Conservation (phyloP, 2,797 vertebrate species). For the Sebastes steindachneri region DNA sequence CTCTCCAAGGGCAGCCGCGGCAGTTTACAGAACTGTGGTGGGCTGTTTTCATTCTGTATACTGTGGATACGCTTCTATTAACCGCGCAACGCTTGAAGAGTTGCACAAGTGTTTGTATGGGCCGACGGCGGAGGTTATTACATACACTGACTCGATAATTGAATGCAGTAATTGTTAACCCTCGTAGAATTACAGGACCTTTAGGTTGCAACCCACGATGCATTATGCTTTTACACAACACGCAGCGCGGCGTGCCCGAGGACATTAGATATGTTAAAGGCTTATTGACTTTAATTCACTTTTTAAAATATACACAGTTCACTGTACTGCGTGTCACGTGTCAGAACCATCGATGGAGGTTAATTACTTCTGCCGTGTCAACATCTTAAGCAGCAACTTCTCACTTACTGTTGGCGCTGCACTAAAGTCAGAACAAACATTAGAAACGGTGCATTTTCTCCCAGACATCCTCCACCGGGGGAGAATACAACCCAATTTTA, state of each 20-base stretch:
- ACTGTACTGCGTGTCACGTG: background rate
- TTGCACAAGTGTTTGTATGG: background rate
- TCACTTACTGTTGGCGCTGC: background rate
- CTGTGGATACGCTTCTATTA: constrained; percentile 39
- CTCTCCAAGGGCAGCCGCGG: constrained; percentile 65
- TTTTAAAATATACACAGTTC: background rate
- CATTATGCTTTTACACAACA: constrained; percentile 20
- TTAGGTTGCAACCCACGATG: constrained; percentile 16
- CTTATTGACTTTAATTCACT: constrained; percentile 21
- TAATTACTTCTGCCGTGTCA: constrained; percentile 24
- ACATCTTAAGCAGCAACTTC: constrained; percentile 14
- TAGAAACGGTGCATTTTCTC: background rate
- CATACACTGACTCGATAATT: constrained; percentile 25
- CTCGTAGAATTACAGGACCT: constrained; percentile 32
- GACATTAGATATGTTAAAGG: constrained; percentile 25
- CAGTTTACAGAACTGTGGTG: constrained; percentile 18
- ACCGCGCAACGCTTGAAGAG: constrained; percentile 55
- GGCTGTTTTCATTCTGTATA: constrained; percentile 11
- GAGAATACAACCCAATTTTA: constrained; percentile 27
- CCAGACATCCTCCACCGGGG: background rate
- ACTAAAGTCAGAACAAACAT: constrained; percentile 10
- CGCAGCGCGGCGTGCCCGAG: background rate
- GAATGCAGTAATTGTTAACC: constrained; percentile 54
- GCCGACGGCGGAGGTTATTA: constrained; percentile 44
- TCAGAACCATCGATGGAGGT: background rate